Percentiles rank a stretch among this genome's conserved stretches.
Evolutionary conservation across 2,113 vertebrate species (phyloP).

Genomic region (Apus apus): DNA sequence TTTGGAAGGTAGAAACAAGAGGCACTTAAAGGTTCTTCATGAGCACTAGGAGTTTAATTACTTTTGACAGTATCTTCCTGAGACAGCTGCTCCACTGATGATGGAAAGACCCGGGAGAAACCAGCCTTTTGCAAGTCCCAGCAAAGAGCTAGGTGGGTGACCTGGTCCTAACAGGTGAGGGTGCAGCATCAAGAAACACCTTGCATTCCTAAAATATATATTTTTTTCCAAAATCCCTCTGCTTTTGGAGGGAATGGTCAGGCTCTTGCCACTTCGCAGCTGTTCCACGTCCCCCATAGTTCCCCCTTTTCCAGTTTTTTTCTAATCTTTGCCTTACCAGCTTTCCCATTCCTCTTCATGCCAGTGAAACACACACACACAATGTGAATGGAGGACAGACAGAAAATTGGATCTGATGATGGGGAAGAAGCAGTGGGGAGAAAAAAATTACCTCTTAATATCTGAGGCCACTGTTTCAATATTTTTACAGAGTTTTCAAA

Average conservation of each 20-base stretch:
- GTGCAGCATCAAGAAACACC: background rate
- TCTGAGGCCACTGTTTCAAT: background rate
- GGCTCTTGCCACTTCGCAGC: background rate
- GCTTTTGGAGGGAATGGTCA: background rate
- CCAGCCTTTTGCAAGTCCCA: rapidly evolving
- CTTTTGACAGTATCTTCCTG: background rate
- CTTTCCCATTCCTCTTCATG: background rate
- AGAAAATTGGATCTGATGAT: background rate
- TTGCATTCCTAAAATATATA: rapidly evolving
- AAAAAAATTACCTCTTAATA: background rate
- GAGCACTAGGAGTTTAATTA: background rate
- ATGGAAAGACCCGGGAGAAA: background rate
- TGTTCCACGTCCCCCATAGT: background rate
- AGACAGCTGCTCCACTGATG: background rate
- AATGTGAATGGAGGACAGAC: background rate
- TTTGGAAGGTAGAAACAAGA: slow-evolving; percentile 8
- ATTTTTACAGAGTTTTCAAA: background rate
- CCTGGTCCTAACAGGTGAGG: background rate
- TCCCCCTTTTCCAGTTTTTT: background rate
- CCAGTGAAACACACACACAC: background rate
- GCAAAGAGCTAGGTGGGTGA: background rate
- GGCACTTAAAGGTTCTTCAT: slow-evolving; percentile 23
- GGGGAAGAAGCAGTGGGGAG: background rate
- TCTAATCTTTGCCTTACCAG: background rate
- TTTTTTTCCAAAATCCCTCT: background rate